Evolutionary conservation across 2,113 vertebrate genomes (phyloP).

Genomic region (Rhizomys pruinosus): DNA sequence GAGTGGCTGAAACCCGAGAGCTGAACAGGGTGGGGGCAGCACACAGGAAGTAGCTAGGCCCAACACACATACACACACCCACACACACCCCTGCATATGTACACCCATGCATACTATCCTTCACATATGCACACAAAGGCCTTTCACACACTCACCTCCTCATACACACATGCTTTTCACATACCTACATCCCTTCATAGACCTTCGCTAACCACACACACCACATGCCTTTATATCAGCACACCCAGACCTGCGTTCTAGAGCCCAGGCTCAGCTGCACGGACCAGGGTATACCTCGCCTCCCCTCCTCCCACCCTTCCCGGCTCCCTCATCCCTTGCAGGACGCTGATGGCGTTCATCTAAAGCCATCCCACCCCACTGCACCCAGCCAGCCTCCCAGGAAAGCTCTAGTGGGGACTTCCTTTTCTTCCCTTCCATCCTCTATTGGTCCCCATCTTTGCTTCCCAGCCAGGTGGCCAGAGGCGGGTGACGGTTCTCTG

Average conservation of each 20-base stretch:
- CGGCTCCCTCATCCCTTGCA: background rate
- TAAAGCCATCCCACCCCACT: background rate
- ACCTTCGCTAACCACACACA: no score
- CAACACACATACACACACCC: background rate
- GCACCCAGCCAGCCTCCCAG: background rate
- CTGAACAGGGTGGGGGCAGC: slow-evolving; percentile 66
- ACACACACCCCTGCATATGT: background rate
- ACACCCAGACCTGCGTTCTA: background rate
- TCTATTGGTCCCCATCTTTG: background rate
- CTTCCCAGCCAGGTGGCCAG: background rate
- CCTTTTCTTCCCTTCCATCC: background rate
- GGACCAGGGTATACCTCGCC: fast-evolving
- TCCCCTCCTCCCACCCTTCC: background rate
- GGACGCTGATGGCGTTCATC: background rate
- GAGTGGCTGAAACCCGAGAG: slow-evolving; percentile 83
- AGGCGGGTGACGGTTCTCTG: background rate
- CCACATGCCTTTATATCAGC: background rate
- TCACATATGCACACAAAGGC: no score
- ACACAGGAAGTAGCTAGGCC: slow-evolving; percentile 71
- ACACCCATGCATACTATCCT: background rate
- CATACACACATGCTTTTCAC: background rate
- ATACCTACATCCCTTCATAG: no score
- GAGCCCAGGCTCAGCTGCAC: background rate
- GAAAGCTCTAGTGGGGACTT: background rate
- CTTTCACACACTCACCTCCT: background rate